Evolutionary conservation across 2,888 invertebrate genomes (phyloP).

Genomic region (Machimus rusticus): DNA sequence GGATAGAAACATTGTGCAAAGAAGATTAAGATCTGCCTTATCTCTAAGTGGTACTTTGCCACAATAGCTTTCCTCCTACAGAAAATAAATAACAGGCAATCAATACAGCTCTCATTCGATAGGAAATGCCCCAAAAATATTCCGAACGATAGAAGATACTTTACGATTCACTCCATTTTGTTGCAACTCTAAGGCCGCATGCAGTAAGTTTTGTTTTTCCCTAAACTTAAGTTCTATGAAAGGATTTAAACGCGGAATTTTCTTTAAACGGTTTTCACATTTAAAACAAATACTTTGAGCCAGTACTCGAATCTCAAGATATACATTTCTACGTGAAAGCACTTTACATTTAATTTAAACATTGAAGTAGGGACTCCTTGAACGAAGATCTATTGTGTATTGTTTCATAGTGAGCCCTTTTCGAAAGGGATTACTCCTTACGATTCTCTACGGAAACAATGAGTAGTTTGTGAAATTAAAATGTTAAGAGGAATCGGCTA

Average conservation of each 20-base stretch:
- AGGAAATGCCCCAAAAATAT: not conserved
- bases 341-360: not conserved
- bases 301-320: not conserved
- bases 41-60: slow-evolving; percentile 15
- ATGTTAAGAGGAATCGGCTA: not conserved
- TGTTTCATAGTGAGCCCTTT: not conserved
- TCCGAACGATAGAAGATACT: not conserved
- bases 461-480: not conserved
- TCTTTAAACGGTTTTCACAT: not conserved
- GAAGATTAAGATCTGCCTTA: slow-evolving; percentile 7
- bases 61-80: not conserved
- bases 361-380: not conserved
- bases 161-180: not conserved
- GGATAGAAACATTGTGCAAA: not conserved
- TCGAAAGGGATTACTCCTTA: not conserved
- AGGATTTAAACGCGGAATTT: not conserved
- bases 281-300: not conserved
- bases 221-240: not conserved
- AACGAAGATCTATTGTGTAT: not conserved
- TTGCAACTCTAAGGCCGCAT: not conserved
- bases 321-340: not conserved
- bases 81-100: slow-evolving; percentile 11
- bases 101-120: not conserved
- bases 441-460: not conserved
- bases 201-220: not conserved